Conservation (phyloP, 2,113 vertebrate genomes). For the Gnathonemus echidnorhynchus region DNA sequence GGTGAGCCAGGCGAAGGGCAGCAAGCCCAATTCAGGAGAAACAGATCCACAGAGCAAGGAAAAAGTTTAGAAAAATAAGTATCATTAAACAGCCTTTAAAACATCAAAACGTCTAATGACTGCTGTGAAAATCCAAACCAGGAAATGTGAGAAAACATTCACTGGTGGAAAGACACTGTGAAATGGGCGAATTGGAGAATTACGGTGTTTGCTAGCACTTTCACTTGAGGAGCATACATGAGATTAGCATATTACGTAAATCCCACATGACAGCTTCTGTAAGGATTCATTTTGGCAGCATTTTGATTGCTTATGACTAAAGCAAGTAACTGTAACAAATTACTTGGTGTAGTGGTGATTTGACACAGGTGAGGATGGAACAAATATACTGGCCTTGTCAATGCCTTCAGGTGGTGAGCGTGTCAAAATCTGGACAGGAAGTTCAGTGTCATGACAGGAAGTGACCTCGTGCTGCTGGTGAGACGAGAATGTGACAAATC, state of each 20-base stretch:
- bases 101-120: neutral
- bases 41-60: neutral
- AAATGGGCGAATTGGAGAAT: neutral
- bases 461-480: neutral
- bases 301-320: neutral
- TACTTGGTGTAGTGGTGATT: neutral
- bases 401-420: neutral
- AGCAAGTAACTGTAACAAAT: neutral
- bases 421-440: neutral
- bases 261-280: neutral
- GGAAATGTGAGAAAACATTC: neutral
- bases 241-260: conserved; percentile 1
- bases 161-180: neutral
- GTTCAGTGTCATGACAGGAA: neutral
- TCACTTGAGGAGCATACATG: neutral
- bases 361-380: neutral
- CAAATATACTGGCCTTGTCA: neutral
- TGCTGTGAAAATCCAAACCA: neutral
- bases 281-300: neutral
- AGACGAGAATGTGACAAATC: neutral
- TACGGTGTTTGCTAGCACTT: neutral
- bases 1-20: neutral
- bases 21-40: neutral
- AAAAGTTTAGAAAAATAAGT: neutral
- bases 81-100: neutral